These are phyloP conservation scores for Platyscapa corneri DNA, from an alignment of 1,140 invertebrate genomes.

Conservation along the genomic window DNA sequence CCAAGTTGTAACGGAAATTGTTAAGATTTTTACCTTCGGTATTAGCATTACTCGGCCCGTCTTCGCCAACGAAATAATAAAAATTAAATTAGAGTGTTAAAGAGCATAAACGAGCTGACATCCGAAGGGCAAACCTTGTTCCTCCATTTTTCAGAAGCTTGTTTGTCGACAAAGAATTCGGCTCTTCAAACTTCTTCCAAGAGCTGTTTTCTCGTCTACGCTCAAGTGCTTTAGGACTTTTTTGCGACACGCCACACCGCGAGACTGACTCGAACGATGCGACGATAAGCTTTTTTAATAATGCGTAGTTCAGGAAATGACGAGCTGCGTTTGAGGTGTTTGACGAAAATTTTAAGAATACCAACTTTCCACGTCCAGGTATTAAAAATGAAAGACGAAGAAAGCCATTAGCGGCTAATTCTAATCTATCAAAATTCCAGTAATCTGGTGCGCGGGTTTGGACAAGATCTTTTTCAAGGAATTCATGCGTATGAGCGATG, in stretches of 20 bases:
- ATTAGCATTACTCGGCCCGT: neutral
- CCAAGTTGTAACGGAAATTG: neutral
- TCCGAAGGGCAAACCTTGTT: neutral
- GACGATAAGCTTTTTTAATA: neutral
- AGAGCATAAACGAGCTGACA: neutral
- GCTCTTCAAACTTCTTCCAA: neutral
- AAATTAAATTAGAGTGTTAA: neutral
- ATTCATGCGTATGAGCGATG: too few species aligned
- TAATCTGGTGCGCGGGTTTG: neutral
- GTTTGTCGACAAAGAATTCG: neutral
- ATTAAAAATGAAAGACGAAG: too few species aligned
- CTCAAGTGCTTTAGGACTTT: neutral
- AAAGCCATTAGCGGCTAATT: too few species aligned
- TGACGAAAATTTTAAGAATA: neutral
- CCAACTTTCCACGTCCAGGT: too few species aligned
- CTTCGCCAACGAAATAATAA: constrained; percentile 4
- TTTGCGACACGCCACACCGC: neutral
- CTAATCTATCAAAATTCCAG: too few species aligned
- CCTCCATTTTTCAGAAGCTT: constrained; percentile 2
- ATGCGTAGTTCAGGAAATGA: neutral
- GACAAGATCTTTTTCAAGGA: neutral
- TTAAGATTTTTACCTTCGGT: neutral
- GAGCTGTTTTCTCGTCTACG: neutral
- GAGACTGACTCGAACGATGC: neutral
- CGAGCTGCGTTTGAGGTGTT: neutral